Evolutionary conservation across 1,140 invertebrate species (phyloP).

Genomic region (Bombus balteatus): DNA sequence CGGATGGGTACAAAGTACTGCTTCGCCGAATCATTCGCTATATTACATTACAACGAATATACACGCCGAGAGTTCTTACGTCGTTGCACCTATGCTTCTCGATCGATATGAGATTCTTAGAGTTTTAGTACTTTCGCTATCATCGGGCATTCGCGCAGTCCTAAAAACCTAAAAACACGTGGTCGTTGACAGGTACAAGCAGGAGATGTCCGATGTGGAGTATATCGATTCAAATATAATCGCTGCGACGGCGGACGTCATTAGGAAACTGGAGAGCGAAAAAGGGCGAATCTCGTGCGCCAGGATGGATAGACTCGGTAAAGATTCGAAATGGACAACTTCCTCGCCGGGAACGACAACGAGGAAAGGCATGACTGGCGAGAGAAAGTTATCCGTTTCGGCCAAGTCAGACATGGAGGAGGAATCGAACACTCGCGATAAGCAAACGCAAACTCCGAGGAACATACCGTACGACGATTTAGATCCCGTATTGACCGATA

Average conservation of each 20-base stretch:
- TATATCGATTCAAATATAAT: conserved; percentile 79
- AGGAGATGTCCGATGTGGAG: conserved; percentile 81
- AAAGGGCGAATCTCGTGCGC: background rate
- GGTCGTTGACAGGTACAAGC: conserved; percentile 71
- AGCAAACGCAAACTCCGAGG: conserved; percentile 84
- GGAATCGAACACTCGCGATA: conserved; percentile 51
- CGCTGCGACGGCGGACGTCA: background rate
- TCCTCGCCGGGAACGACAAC: background rate
- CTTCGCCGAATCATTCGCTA: too few relatives aligned
- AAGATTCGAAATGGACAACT: background rate
- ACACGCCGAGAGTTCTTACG: too few relatives aligned
- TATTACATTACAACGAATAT: too few relatives aligned
- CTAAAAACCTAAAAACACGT: background rate
- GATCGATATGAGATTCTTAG: too few relatives aligned
- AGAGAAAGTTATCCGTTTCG: background rate
- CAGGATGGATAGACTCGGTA: background rate
- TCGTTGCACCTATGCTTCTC: too few relatives aligned
- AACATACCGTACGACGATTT: conserved; percentile 84
- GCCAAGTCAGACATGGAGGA: background rate
- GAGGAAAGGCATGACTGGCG: background rate
- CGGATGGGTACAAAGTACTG: background rate
- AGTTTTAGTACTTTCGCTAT: too few relatives aligned
- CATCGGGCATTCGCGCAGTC: too few relatives aligned
- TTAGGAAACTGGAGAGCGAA: background rate
- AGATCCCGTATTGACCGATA: conserved; percentile 74